These are phyloP conservation scores for Parapristionchus giblindavisi DNA, from an alignment of 2,888 invertebrate species.

Conservation along the genomic window DNA sequence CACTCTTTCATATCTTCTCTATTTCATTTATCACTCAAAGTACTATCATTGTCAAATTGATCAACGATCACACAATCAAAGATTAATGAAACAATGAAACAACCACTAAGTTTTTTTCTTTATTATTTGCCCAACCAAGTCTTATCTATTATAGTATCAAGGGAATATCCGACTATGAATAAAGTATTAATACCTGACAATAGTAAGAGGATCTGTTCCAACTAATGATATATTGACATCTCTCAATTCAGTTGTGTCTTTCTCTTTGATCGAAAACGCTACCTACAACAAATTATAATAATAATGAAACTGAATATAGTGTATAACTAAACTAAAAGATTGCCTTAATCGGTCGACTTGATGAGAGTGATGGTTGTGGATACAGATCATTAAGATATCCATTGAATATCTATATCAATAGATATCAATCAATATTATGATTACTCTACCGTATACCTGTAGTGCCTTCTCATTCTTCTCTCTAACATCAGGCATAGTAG, in stretches of 20 bases:
- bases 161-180: too few species aligned
- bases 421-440: not conserved
- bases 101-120: not conserved
- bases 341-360: constrained; percentile 41
- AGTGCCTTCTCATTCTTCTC: constrained; percentile 66
- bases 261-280: constrained; percentile 56
- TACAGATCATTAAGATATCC: constrained; percentile 68
- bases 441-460: constrained; percentile 48
- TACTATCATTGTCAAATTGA: too few species aligned
- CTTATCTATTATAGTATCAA: too few species aligned
- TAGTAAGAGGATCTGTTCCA: constrained; percentile 62
- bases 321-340: constrained; percentile 18
- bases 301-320: not conserved
- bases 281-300: constrained; percentile 45
- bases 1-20: too few species aligned
- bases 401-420: constrained; percentile 62
- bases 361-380: constrained; percentile 45
- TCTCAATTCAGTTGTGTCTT: constrained; percentile 33
- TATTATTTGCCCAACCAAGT: too few species aligned
- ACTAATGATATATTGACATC: constrained; percentile 58
- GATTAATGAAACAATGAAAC: not conserved
- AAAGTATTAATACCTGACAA: constrained; percentile 59
- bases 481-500: constrained; percentile 69
- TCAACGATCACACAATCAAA: too few species aligned
- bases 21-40: too few species aligned